These are phyloP conservation scores for Anableps anableps DNA, from an alignment of 2,797 vertebrate species.

Conservation along the genomic window DNA sequence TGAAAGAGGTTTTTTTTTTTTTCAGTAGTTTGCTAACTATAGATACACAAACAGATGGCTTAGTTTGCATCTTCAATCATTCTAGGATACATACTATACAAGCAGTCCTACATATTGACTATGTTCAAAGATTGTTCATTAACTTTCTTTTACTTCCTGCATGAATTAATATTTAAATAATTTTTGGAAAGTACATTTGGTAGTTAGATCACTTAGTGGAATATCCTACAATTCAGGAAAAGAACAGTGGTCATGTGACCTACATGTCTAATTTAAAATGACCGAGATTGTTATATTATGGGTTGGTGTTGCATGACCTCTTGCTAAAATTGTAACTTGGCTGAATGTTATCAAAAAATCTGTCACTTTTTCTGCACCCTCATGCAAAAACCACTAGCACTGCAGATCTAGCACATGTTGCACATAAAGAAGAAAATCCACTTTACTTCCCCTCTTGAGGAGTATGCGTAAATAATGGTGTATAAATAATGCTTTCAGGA, in stretches of 20 bases:
- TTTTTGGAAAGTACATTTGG: not conserved
- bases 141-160: not conserved
- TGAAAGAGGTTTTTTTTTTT: not conserved
- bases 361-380: not conserved
- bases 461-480: not conserved
- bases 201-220: not conserved
- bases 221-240: not conserved
- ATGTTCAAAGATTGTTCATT: not conserved
- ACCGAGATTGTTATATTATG: not conserved
- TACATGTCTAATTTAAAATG: not conserved
- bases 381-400: not conserved
- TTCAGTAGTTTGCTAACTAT: not conserved
- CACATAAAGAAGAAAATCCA: not conserved
- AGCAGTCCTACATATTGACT: not conserved
- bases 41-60: not conserved
- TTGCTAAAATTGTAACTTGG: not conserved
- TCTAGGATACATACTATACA: not conserved
- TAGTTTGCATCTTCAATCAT: not conserved
- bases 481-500: constrained; percentile 4
- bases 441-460: not conserved
- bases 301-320: not conserved
- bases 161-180: not conserved
- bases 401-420: not conserved
- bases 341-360: not conserved
- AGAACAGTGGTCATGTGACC: not conserved